Conservation (phyloP, 2,888 invertebrate genomes). For the Drosophila anomalata region DNA sequence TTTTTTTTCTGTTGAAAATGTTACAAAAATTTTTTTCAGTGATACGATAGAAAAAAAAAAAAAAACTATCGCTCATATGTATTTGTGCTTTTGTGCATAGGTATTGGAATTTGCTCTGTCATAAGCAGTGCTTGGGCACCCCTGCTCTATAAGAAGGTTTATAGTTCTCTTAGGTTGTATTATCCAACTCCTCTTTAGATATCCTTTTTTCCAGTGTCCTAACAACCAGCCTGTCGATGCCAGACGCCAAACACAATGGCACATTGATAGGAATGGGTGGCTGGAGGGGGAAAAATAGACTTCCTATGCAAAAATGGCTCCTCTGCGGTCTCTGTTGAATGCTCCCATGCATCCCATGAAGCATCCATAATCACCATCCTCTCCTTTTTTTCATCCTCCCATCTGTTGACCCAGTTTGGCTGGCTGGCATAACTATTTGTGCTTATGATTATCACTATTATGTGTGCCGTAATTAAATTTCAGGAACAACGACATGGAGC, state of each 20-base stretch:
- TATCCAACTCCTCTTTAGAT: background rate
- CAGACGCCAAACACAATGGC: conserved; percentile 59
- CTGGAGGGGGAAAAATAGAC: conserved; percentile 5
- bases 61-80: no score
- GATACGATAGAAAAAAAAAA: no score
- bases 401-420: conserved; percentile 19
- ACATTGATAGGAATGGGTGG: conserved; percentile 48
- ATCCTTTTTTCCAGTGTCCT: conserved; percentile 21
- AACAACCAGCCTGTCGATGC: conserved; percentile 46
- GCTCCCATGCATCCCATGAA: conserved; percentile 10
- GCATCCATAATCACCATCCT: background rate
- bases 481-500: conserved; percentile 72
- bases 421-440: conserved; percentile 13
- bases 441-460: conserved; percentile 17
- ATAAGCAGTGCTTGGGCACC: no score
- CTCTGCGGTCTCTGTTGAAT: conserved; percentile 8
- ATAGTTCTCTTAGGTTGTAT: background rate
- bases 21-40: no score
- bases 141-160: no score
- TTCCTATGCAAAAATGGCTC: conserved; percentile 3
- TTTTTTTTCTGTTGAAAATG: no score
- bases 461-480: conserved; percentile 36
- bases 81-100: no score
- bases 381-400: background rate
- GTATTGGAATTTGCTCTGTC: no score